phyloP scores from a whole-genome alignment of 1,140 invertebrate genomes.

The Drosophila melanica region DNA sequence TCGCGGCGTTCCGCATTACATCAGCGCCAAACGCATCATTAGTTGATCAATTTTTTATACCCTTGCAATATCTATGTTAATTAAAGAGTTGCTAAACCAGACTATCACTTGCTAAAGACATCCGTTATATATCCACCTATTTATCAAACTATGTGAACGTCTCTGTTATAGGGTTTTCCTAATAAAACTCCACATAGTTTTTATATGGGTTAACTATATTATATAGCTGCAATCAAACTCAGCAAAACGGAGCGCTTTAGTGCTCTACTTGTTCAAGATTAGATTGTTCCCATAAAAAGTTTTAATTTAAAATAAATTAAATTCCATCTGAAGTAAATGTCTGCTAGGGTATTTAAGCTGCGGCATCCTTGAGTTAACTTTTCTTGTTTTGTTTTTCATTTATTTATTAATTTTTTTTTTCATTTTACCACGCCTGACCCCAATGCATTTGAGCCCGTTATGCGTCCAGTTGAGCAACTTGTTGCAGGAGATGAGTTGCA shows the following conservation, averaged over 20 bases:
- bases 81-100: too few species aligned
- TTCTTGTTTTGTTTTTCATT: conserved; percentile 5
- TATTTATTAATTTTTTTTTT: conserved; percentile 7
- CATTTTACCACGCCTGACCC: conserved; percentile 26
- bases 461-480: conserved; percentile 49
- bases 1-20: conserved; percentile 37
- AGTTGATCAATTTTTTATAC: conserved; percentile 25
- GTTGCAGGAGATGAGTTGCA: conserved; percentile 31
- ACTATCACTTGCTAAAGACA: too few species aligned
- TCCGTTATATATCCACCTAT: neutral
- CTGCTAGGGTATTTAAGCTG: conserved; percentile 2
- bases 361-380: neutral
- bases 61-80: neutral
- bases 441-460: conserved; percentile 41
- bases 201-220: neutral
- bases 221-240: too few species aligned
- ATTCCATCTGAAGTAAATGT: neutral
- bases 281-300: too few species aligned
- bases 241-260: too few species aligned
- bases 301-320: neutral
- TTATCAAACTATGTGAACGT: neutral
- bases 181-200: neutral
- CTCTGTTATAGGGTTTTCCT: neutral
- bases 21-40: conserved; percentile 34
- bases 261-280: too few species aligned